Evolutionary conservation across 1,140 invertebrate species (phyloP).

Genomic region (Caerostris darwini): DNA sequence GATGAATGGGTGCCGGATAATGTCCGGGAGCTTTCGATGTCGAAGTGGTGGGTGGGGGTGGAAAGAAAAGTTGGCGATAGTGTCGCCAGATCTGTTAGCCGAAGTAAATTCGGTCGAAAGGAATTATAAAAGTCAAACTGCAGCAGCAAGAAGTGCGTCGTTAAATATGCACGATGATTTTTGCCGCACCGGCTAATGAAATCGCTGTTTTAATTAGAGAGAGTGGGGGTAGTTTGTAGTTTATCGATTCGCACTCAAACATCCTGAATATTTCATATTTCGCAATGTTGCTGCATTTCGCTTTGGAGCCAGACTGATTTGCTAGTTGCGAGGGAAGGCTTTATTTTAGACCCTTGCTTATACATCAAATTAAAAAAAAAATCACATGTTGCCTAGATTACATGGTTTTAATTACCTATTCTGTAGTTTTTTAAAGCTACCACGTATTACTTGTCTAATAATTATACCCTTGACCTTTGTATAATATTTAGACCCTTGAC

Average conservation of each 20-base stretch:
- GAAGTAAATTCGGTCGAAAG: conserved; percentile 18
- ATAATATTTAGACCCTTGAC: too few species aligned
- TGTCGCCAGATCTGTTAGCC: conserved; percentile 49
- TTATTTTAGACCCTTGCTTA: too few species aligned
- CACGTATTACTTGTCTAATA: too few species aligned
- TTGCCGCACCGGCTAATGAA: conserved; percentile 24
- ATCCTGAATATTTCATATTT: conserved; percentile 31
- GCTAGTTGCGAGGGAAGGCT: too few species aligned
- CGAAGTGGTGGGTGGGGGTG: background rate
- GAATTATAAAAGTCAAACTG: conserved; percentile 71
- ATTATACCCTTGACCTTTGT: too few species aligned
- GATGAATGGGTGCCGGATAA: conserved; percentile 61
- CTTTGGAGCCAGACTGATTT: too few species aligned
- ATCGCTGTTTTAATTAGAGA: conserved; percentile 61
- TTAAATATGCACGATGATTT: conserved; percentile 61
- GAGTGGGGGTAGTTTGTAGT: conserved; percentile 14
- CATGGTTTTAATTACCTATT: too few species aligned
- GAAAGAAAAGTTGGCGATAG: background rate
- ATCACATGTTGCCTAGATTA: too few species aligned
- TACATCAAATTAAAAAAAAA: too few species aligned
- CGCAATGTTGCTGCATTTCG: background rate
- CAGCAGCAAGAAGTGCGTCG: conserved; percentile 10
- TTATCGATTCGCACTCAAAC: conserved; percentile 33
- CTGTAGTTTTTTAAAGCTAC: too few species aligned
- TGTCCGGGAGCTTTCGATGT: conserved; percentile 22